phyloP scores from a whole-genome alignment of 2,113 vertebrate genomes.

The Mixornis gularis region DNA sequence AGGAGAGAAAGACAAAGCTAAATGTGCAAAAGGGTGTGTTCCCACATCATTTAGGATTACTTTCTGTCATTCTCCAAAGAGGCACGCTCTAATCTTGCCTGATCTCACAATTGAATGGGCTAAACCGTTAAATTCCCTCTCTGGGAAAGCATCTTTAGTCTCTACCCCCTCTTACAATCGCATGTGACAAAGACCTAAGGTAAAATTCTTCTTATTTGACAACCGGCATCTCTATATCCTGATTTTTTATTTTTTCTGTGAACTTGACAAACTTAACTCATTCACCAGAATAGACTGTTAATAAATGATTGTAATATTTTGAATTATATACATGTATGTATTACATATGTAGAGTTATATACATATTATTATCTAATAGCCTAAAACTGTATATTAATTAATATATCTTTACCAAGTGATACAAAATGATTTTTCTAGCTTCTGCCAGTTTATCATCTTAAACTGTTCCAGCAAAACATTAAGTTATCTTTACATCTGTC shows the following conservation, averaged over 20 bases:
- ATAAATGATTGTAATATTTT: background rate
- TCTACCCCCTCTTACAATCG: background rate
- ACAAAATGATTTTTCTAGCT: background rate
- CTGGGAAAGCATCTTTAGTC: background rate
- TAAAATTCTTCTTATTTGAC: background rate
- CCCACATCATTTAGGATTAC: conserved; percentile 17
- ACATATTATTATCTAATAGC: background rate
- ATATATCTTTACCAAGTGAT: background rate
- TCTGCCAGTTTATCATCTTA: background rate
- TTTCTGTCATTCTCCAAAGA: background rate
- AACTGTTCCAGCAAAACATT: background rate
- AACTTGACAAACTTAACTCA: background rate
- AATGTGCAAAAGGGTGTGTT: background rate
- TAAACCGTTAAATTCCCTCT: background rate
- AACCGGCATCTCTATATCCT: background rate
- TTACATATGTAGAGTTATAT: background rate
- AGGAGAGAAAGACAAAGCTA: background rate
- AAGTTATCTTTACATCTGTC: background rate
- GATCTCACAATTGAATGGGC: background rate
- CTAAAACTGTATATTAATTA: background rate
- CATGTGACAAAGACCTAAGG: background rate
- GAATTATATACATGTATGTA: rapidly evolving
- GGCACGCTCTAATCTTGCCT: background rate
- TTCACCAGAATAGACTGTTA: background rate
- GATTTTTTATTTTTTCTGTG: background rate